Percentiles rank a stretch among this genome's conserved stretches.
Evolutionary conservation across 2,888 invertebrate genomes (phyloP).

Genomic region (Bombyx huttoni): DNA sequence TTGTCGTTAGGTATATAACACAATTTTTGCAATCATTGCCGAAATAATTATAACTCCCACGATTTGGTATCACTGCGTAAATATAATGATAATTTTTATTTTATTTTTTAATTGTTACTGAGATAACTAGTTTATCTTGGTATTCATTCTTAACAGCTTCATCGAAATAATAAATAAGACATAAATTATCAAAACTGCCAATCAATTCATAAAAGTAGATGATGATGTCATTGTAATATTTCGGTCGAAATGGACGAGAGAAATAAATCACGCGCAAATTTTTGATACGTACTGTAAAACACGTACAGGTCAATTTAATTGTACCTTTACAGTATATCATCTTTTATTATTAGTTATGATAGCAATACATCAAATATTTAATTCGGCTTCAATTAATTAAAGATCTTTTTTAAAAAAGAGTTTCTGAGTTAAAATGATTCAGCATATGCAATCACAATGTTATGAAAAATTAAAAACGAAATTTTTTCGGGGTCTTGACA

Average conservation of each 20-base stretch:
- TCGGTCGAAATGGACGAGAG: neutral
- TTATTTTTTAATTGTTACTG: neutral
- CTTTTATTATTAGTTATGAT: neutral
- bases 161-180: neutral
- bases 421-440: no score
- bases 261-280: neutral
- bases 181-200: no score
- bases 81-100: neutral
- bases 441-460: no score
- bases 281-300: neutral
- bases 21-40: slow-evolving; percentile 71
- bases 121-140: neutral
- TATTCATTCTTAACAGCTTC: neutral
- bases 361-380: no score
- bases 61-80: slow-evolving; percentile 19
- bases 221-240: neutral
- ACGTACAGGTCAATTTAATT: neutral
- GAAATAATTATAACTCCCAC: slow-evolving; percentile 63
- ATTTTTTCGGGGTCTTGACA: no score
- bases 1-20: slow-evolving; percentile 63
- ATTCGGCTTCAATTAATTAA: no score
- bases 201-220: neutral
- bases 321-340: neutral
- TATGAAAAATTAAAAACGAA: no score
- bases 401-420: no score